Evolutionary conservation across 2,113 vertebrate species (phyloP).

Genomic region (Procavia capensis): DNA sequence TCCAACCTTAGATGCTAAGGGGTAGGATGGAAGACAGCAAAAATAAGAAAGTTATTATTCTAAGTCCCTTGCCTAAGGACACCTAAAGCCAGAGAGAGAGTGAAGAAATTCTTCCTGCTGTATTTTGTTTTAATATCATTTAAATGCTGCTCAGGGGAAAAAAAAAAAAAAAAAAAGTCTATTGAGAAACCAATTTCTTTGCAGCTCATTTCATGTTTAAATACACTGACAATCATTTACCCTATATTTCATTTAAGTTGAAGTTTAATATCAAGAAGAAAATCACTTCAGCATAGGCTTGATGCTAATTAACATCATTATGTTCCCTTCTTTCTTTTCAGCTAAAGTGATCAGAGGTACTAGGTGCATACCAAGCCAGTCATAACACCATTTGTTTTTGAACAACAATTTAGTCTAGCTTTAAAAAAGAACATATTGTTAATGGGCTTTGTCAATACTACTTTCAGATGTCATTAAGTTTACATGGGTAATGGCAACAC

Average conservation of each 20-base stretch:
- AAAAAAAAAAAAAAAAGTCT: not conserved
- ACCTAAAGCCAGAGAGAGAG: not conserved
- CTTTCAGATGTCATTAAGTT: slow-evolving; percentile 81
- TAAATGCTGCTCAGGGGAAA: slow-evolving; percentile 33
- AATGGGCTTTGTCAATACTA: slow-evolving; percentile 76
- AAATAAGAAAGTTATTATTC: not conserved
- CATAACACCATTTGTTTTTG: slow-evolving; percentile 72
- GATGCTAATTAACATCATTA: slow-evolving; percentile 74
- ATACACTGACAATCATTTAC: not conserved
- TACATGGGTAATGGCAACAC: slow-evolving; percentile 69
- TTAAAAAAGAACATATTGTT: slow-evolving; percentile 84
- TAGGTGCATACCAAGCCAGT: slow-evolving; percentile 68
- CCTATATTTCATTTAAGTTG: slow-evolving; percentile 72
- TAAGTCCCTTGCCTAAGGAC: slow-evolving; percentile 11
- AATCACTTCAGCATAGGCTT: slow-evolving; percentile 48
- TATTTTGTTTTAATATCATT: slow-evolving; percentile 50
- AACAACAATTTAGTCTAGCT: slow-evolving; percentile 71
- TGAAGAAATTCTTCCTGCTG: slow-evolving; percentile 8
- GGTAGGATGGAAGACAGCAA: not conserved
- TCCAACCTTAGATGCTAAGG: not conserved
- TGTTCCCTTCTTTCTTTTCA: slow-evolving; percentile 73
- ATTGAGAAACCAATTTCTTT: slow-evolving; percentile 57
- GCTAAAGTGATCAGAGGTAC: slow-evolving; percentile 75
- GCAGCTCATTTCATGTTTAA: slow-evolving; percentile 72
- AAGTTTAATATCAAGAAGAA: slow-evolving; percentile 70